Conservation (phyloP, 2,113 vertebrate species). For the Melanerpes formicivorus region DNA sequence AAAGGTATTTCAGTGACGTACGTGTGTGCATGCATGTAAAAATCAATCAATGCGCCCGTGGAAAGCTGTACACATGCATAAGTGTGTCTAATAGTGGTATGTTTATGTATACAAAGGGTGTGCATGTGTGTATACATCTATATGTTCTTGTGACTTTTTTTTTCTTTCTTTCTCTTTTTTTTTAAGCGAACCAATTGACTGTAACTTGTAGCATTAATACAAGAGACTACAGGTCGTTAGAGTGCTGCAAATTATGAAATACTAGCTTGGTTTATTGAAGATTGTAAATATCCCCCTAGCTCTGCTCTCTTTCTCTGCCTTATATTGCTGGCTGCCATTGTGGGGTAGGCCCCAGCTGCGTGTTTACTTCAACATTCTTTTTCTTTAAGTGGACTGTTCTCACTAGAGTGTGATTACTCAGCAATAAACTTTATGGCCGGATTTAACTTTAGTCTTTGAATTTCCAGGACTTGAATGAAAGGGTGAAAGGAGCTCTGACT, state of each 20-base stretch:
- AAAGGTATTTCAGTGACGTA: neutral
- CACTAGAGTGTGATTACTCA: conserved; percentile 83
- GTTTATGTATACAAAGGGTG: neutral
- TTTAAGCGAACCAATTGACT: conserved; percentile 39
- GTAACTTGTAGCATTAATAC: conserved; percentile 68
- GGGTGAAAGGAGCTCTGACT: conserved; percentile 69
- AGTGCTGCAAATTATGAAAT: conserved; percentile 69
- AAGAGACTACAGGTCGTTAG: conserved; percentile 55
- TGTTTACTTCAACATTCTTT: conserved; percentile 79
- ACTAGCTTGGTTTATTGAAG: conserved; percentile 56
- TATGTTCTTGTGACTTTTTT: neutral
- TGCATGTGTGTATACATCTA: neutral
- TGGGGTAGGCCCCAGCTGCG: conserved; percentile 80
- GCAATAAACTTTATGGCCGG: conserved; percentile 89
- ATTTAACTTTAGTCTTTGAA: conserved; percentile 85
- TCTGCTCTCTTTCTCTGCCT: conserved; percentile 29
- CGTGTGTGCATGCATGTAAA: neutral
- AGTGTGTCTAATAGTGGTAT: neutral
- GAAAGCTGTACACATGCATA: neutral
- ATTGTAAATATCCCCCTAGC: conserved; percentile 60
- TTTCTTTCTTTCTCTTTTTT: neutral
- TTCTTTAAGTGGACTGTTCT: conserved; percentile 80
- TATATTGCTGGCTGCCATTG: conserved; percentile 66
- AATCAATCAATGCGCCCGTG: accelerated
- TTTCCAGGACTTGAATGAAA: conserved; percentile 81